Evolutionary conservation across 2,113 vertebrate genomes (phyloP), one percentile per base, ranked within the genome.

Genomic region (Pipa parva): DNA sequence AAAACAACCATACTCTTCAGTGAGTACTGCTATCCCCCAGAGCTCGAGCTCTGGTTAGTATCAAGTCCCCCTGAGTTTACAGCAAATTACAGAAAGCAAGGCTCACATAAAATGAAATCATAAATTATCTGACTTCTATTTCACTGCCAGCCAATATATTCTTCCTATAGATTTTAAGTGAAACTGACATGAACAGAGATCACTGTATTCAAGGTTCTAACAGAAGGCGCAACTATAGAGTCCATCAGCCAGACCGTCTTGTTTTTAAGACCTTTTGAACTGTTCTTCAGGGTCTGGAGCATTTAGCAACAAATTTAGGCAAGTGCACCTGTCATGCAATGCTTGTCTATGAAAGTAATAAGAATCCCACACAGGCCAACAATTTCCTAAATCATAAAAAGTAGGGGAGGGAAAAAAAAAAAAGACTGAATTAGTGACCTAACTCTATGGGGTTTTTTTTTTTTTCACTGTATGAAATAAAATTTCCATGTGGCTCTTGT

Each of bases 61-160:
- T 83, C 85, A 86, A 84, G 85, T 78, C 90, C 88, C 87, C 87
- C 78, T 88, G 91, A 93, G 94, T 91, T 92, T 93, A 92, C 84
- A 92, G 92, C 92, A 93, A 97, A 93, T 97, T 96, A 96, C 91
- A 91, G 91, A 94, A 92, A 93, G 93, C 92, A 91, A 85, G 82
- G 88, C 88, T 93, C 90, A 89, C 89, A 93, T 93, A 93, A 96
- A 94, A 97, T 97, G 95, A 95, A 95, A 97, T 95, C 93, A 95
- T 96, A 97, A 96, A 96, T 95, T 95, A 94, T 92, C 89, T 87
- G 88, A 89, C 90, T 90, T 90, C 90, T 93, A 95, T 95, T 93
- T 95, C 81, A 87, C 91, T 91, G 90, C 88, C 89, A 88, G 84
- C 86, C 83, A 85, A 87, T 90, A 89, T 85, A 90, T 84, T 87